Conservation (phyloP, 1,140 invertebrate species). For the Drosophila quadrilineata region DNA sequence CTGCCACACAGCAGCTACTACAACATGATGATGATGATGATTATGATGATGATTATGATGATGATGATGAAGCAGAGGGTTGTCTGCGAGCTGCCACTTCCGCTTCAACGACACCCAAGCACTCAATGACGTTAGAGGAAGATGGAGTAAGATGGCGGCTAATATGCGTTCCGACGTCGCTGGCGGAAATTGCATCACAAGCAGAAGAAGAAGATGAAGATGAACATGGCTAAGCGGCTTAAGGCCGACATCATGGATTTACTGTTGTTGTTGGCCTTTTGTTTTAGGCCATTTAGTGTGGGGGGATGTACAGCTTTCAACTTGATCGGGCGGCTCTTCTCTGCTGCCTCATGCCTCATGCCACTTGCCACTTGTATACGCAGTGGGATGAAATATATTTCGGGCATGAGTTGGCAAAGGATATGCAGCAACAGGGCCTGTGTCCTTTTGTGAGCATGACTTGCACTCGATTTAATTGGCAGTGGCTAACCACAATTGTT, state of each 20-base stretch:
- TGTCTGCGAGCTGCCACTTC: constrained; percentile 6
- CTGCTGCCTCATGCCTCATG: no score
- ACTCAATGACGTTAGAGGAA: constrained; percentile 35
- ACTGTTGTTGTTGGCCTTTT: constrained; percentile 46
- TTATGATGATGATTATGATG: constrained; percentile 18
- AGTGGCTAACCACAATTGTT: constrained; percentile 26
- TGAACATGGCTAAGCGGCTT: constrained; percentile 55
- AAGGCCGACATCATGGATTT: constrained; percentile 74
- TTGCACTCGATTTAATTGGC: constrained; percentile 25
- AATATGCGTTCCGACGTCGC: constrained; percentile 60
- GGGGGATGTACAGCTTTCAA: neutral
- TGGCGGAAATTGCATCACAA: constrained; percentile 71
- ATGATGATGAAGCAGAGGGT: neutral
- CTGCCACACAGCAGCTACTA: neutral
- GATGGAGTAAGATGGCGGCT: no score
- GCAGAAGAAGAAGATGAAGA: neutral
- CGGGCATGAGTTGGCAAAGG: constrained; percentile 4
- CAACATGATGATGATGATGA: constrained; percentile 21
- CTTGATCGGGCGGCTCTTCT: no score
- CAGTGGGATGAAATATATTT: constrained; percentile 21
- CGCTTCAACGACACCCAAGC: constrained; percentile 7
- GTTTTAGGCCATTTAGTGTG: constrained; percentile 40
- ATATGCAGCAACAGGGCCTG: neutral
- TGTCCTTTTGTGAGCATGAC: neutral
- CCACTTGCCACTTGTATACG: no score